Base-by-base conservation (phyloP, 2,888 invertebrate genomes). In the Euspilapteryx auroguttella region DNA sequence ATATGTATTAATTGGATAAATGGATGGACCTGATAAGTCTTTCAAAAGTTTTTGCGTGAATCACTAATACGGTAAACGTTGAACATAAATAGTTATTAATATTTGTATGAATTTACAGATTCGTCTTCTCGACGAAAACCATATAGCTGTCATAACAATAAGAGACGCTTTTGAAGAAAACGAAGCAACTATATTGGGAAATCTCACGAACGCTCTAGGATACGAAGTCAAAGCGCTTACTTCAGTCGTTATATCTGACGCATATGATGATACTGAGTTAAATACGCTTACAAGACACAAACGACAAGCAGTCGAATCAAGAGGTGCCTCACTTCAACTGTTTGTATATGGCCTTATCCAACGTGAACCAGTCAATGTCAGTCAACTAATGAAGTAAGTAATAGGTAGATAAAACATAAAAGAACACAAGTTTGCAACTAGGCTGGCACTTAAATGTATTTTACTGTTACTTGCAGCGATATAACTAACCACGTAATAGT, bases 81-180 rank as follows among this genome's bases (percentile, higher is more conserved):
- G n/a, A n/a, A n/a, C n/a, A n/a, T n/a, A n/a, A n/a, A n/a, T n/a
- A n/a, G n/a, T n/a, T n/a, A n/a, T n/a, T n/a, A n/a, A n/a, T n/a
- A n/a, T n/a, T n/a, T n/a, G n/a, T n/a, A n/a, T n/a, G n/a, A n/a
- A 17, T 17, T 17, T 17, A 17, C 17, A 17, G 17, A 17, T 17
- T 17, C 17, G 17, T 17, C 17, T 17, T 5, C 17, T 17, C 17
- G 17, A 17, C 17, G 17, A 17, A 8, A 47, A 50, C 31, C 55
- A 76, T 34, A 66, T 79, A 33, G 61, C 57, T 2, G 62, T 78
- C 4, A 35, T 79, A 10, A 66, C 62, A 11, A 37, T 78, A 12
- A 45, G 44, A 41, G 44, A 66, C 37, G 55, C 58, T 27, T 62
- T 73, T 37, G 38, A 71, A 34, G 66, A 77, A 36, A 55, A 73